Evolutionary conservation across 2,888 invertebrate species (phyloP), one percentile per base, ranked within the genome.

Genomic region (Eupithecia exiguata): DNA sequence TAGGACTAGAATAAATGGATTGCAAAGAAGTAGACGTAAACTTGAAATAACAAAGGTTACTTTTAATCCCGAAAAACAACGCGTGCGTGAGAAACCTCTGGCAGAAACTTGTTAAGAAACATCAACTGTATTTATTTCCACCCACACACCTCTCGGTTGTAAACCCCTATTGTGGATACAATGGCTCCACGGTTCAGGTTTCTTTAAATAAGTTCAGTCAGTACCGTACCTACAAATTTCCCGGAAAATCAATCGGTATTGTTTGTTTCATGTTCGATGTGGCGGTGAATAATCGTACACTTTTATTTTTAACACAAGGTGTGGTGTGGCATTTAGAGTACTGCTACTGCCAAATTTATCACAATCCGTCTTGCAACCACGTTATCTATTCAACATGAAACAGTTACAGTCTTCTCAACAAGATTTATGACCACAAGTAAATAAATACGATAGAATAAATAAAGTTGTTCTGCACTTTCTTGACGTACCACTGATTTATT

Each of bases 391-490:
- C 78, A 77, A 80, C 78, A 79, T 75, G 76, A 79, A 81, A 83
- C 81, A 83, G 77, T 82, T 83, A 83, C 80, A 81, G 79, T 81
- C 79, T 80, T 83, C 82, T 76, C 76, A 81, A 80, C 74, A 75
- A 84, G 83, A 87, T 88, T 84, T 85, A 87, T 84, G 74, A 72
- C 63, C 58, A 70, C 73, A 76, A 82, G 83, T 84, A 85, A 86
- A 86, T 86, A 84, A 79, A 84, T 83, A 80, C 69, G 69, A 72
- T 76, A n/a, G n/a, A n/a, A 70, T 78, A 79, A 82, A 77, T 79
- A 80, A 77, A 79, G 79, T 79, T 82, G 80, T 80, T 77, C 81
- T 77, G 77, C 80, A 80, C 71, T 77, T 74, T 76, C 80, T 79
- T 82, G 78, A 72, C 74, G 74, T 79, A 80, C 70, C 73, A 74